Conservation (phyloP, 2,113 vertebrate genomes). For the Etheostoma spectabile region DNA sequence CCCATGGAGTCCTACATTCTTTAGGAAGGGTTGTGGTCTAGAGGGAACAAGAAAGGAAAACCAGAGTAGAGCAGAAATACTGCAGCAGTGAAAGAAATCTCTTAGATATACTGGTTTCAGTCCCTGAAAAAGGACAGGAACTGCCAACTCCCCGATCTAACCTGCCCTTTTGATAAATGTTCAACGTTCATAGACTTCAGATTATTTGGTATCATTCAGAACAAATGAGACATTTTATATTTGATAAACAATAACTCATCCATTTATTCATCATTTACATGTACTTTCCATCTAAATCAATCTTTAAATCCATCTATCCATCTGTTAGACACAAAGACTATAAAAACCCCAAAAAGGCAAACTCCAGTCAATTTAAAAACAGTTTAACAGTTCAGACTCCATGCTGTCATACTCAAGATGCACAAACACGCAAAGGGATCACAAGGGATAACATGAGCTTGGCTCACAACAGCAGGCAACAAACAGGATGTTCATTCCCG, state of each 20-base stretch:
- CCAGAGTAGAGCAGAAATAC: constrained; percentile 58
- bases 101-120: constrained; percentile 56
- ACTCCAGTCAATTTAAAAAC: background rate
- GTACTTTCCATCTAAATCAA: background rate
- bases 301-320: background rate
- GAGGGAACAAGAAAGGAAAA: constrained; percentile 57
- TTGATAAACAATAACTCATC: background rate
- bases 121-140: constrained; percentile 50
- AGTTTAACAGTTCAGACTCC: constrained; percentile 24
- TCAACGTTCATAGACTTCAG: background rate
- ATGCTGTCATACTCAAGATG: constrained; percentile 48
- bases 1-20: constrained; percentile 64
- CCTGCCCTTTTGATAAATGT: constrained; percentile 12
- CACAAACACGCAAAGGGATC: constrained; percentile 46
- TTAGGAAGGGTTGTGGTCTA: constrained; percentile 50
- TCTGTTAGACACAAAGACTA: background rate
- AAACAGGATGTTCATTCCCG: constrained; percentile 51
- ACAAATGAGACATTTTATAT: background rate
- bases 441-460: constrained; percentile 32
- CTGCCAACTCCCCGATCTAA: constrained; percentile 11
- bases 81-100: constrained; percentile 38
- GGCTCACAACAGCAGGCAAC: constrained; percentile 37
- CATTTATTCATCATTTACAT: background rate
- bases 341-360: background rate
- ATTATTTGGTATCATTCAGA: background rate